Evolutionary conservation across 92 coral and sea anemone species (phyloP), one percentile per base, ranked within the genome.

Genomic region (Paragorgia papillata): DNA sequence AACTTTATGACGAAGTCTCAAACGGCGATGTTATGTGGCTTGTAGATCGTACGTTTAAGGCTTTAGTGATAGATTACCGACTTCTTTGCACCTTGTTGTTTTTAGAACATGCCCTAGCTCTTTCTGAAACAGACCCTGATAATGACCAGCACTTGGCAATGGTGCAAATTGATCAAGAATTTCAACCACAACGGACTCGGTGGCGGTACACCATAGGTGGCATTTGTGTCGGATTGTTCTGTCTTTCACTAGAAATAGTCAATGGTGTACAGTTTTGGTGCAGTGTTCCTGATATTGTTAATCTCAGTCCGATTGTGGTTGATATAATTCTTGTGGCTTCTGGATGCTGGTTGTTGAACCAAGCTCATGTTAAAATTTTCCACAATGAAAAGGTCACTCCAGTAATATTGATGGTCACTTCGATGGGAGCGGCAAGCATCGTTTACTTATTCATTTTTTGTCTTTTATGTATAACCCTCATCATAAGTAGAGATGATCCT

Each of bases 81-180:
- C 85, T 93, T n/a, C 67, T 93, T 18, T 93, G 96, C 78, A 60
- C 91, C 29, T 59, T 90, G 69, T 71, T 92, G 51, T 90, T 93
- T 71, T 57, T 93, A 56, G 97, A 93, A 57, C 96, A 90, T 67
- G 88, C 93, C 21, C 67, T 93, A 24, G 97, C 85, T 37, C 77
- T 93, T 34, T 90, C 83, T 41, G 93, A 88, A 39, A 82, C 57
- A 5, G 79, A 59, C n/a, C 73, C 24, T 55, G 50, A 62, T n/a
- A 43, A 21, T 22, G 30, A 48, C 17, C 34, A 12, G 7, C 29
- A 49, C 18, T 9, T 15, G 9, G 30, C 3, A 3, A 13, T 15
- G 17, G 2, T 10, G 9, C 18, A 54, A 18, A 8, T 4, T 19
- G 50, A 71, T 28, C 2, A 19, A 12, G 48, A 17, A 19, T 71